Conservation (phyloP, 2,797 vertebrate species). For the Acrossocheilus fasciatus region DNA sequence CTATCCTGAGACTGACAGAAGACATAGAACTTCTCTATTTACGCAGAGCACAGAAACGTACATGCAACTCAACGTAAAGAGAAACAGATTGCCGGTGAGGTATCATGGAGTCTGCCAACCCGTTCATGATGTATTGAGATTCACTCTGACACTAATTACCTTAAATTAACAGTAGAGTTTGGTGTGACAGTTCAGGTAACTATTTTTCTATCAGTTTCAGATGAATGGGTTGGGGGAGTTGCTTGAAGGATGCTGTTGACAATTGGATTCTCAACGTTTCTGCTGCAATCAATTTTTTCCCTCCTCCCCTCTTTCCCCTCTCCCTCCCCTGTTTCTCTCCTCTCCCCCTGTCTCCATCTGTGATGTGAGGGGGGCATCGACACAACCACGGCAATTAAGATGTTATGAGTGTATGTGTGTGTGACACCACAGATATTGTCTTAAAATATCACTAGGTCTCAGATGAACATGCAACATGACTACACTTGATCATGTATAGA, state of each 20-base stretch:
- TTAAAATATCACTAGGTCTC: constrained; percentile 57
- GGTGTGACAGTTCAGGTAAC: constrained; percentile 85
- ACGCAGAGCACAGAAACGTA: constrained; percentile 2
- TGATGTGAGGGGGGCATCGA: constrained; percentile 55
- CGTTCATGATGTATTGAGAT: constrained; percentile 85
- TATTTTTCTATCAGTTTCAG: constrained; percentile 85
- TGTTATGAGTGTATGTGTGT: constrained; percentile 53
- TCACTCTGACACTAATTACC: constrained; percentile 85
- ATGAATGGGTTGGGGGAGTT: constrained; percentile 81
- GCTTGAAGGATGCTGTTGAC: constrained; percentile 78
- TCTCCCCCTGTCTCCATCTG: constrained; percentile 58
- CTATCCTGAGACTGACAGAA: neutral
- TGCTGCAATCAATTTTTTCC: constrained; percentile 73
- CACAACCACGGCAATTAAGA: constrained; percentile 66
- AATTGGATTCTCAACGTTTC: constrained; percentile 78
- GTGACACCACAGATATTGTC: constrained; percentile 29
- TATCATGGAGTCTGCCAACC: constrained; percentile 82
- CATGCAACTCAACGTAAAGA: constrained; percentile 36
- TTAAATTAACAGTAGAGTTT: constrained; percentile 88
- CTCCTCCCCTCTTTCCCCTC: constrained; percentile 41
- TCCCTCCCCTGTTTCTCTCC: constrained; percentile 40
- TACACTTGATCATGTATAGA: neutral
- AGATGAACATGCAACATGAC: neutral
- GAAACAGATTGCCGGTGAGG: constrained; percentile 81
- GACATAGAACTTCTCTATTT: neutral